These are phyloP conservation scores for Spodoptera littoralis DNA, from an alignment of 2,888 invertebrate species.

Conservation along the genomic window DNA sequence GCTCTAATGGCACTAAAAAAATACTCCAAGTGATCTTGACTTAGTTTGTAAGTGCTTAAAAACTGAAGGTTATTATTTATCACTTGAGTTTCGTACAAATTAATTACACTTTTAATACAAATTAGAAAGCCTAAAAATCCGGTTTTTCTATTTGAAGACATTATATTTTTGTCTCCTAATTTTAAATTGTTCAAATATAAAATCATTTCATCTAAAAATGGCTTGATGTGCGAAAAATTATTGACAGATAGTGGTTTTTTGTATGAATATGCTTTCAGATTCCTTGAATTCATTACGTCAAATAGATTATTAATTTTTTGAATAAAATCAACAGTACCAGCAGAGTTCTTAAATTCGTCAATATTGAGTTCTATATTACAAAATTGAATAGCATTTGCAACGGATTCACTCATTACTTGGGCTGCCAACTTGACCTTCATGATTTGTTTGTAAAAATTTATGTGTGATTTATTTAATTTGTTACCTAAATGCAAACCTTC, in stretches of 20 bases:
- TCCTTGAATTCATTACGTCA: conserved; percentile 9
- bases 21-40: too few species aligned
- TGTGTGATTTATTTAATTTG: too few species aligned
- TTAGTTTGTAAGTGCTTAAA: too few species aligned
- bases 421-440: neutral
- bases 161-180: conserved; percentile 7
- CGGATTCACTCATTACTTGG: neutral
- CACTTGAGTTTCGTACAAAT: too few species aligned
- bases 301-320: conserved; percentile 6
- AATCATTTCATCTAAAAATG: too few species aligned
- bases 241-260: neutral
- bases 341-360: neutral
- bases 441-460: neutral
- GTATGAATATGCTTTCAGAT: conserved; percentile 1
- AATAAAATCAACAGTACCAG: neutral
- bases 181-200: neutral
- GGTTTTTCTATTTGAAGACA: conserved; percentile 1
- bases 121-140: neutral
- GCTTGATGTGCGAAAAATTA: neutral
- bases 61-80: too few species aligned
- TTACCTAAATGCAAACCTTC: conserved; percentile 1
- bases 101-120: neutral
- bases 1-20: too few species aligned
- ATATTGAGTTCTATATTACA: conserved; percentile 2
- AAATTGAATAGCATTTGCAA: conserved; percentile 1